Evolutionary conservation across 2,888 invertebrate genomes (phyloP).

Genomic region (Drosophila incognita): DNA sequence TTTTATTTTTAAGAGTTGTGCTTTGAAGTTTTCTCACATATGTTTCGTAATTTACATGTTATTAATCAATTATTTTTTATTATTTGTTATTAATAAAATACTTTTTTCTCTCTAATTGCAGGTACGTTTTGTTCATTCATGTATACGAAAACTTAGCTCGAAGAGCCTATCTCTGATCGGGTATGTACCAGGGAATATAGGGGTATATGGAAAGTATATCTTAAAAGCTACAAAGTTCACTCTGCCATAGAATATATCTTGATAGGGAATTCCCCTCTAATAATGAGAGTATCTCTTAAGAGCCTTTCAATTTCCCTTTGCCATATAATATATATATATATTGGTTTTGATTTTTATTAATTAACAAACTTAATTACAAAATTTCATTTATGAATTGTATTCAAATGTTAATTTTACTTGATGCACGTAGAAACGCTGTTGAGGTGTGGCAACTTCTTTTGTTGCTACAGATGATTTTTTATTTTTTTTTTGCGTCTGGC

Average conservation of each 20-base stretch:
- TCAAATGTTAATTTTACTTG: background rate
- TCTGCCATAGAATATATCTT: background rate
- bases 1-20: background rate
- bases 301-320: too few relatives aligned
- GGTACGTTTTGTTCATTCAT: conserved; percentile 40
- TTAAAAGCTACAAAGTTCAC: background rate
- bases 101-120: conserved; percentile 44
- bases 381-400: background rate
- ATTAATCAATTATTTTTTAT: background rate
- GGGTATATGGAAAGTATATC: background rate
- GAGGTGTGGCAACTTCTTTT: conserved; percentile 14
- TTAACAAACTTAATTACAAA: background rate
- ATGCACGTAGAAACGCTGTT: background rate
- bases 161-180: background rate
- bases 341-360: background rate
- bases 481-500: background rate
- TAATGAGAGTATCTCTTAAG: background rate
- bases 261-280: background rate
- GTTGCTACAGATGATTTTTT: background rate
- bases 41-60: background rate
- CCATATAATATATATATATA: background rate
- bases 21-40: background rate
- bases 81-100: conserved; percentile 1
- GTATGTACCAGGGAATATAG: conserved; percentile 10
- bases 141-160: too few relatives aligned